Evolutionary conservation across 2,797 vertebrate species (phyloP).

Genomic region (Intellagama lesueurii): DNA sequence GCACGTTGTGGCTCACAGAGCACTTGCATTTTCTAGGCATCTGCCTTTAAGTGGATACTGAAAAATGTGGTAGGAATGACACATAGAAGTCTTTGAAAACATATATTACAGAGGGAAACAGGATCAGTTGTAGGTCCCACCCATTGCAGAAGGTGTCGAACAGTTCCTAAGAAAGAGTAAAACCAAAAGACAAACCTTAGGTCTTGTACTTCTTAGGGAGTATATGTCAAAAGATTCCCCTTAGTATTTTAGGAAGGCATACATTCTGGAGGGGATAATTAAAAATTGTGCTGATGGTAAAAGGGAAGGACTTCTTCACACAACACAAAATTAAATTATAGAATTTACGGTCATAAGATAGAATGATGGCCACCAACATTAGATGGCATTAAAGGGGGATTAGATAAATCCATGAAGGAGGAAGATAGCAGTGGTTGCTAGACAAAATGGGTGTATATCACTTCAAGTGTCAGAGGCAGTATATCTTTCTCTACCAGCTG

Average conservation of each 20-base stretch:
- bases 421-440: not conserved
- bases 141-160: not conserved
- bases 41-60: not conserved
- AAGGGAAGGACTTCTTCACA: not conserved
- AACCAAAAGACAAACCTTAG: not conserved
- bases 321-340: not conserved
- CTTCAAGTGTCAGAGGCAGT: not conserved
- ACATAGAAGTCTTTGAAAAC: not conserved
- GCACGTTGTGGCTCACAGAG: not conserved
- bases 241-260: not conserved
- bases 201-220: not conserved
- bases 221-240: not conserved
- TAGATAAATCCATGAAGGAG: not conserved
- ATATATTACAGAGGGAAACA: not conserved
- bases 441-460: not conserved
- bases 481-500: not conserved
- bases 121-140: not conserved
- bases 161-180: not conserved
- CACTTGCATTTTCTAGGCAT: not conserved
- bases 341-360: not conserved
- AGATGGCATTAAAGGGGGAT: not conserved
- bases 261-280: not conserved
- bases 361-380: not conserved
- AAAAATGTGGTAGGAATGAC: not conserved
- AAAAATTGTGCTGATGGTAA: conserved; percentile 37